These are phyloP conservation scores for Clarias gariepinus DNA, from an alignment of 2,113 vertebrate species.

Conservation along the genomic window DNA sequence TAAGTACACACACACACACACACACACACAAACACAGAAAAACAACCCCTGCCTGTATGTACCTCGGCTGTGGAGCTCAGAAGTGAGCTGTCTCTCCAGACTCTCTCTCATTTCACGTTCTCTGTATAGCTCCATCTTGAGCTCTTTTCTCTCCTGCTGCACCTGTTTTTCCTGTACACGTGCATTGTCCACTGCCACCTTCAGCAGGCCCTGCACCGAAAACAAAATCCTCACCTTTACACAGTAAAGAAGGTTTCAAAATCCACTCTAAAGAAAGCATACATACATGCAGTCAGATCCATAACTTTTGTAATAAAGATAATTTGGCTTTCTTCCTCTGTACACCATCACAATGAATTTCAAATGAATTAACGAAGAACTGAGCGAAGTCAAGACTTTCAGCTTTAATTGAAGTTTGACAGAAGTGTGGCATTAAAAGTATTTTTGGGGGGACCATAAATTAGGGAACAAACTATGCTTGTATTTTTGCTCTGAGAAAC, in stretches of 20 bases:
- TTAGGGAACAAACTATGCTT: too few species aligned
- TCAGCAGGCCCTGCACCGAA: slow-evolving; percentile 82
- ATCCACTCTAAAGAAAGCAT: not conserved
- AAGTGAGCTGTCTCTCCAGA: slow-evolving; percentile 86
- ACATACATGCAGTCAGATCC: not conserved
- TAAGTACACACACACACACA: not conserved
- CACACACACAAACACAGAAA: slow-evolving; percentile 14
- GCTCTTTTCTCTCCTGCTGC: slow-evolving; percentile 88
- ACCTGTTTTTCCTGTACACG: slow-evolving; percentile 86
- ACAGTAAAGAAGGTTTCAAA: not conserved
- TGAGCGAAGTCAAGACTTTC: too few species aligned
- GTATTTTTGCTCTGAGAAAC: too few species aligned
- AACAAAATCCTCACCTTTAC: slow-evolving; percentile 21
- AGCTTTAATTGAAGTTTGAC: too few species aligned
- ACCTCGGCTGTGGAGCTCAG: slow-evolving; percentile 89
- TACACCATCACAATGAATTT: too few species aligned
- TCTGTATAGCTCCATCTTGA: slow-evolving; percentile 85
- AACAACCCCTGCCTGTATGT: slow-evolving; percentile 46
- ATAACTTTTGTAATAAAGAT: too few species aligned
- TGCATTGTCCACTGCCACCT: slow-evolving; percentile 88
- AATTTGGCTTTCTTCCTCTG: too few species aligned
- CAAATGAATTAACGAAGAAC: too few species aligned
- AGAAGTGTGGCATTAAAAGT: too few species aligned
- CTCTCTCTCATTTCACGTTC: slow-evolving; percentile 85
- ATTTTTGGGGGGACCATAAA: too few species aligned